Evolutionary conservation across 2,797 vertebrate species (phyloP).

Genomic region (Sebastes goodei): DNA sequence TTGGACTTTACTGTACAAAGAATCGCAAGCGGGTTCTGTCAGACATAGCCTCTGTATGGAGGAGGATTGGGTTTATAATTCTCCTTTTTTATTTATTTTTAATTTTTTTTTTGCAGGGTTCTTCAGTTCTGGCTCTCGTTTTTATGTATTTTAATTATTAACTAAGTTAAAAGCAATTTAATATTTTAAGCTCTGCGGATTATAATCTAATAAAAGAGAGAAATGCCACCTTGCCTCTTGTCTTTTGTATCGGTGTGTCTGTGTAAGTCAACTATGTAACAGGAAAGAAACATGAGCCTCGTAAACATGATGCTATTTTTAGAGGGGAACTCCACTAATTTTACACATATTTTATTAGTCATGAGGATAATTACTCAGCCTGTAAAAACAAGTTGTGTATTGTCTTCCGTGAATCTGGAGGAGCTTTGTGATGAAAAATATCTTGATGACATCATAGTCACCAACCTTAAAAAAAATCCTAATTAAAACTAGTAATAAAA

Average conservation of each 20-base stretch:
- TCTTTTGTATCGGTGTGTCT: constrained; percentile 15
- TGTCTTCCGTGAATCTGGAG: not conserved
- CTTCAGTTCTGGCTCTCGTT: constrained; percentile 87
- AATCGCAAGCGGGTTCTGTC: constrained; percentile 77
- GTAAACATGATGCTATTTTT: not conserved
- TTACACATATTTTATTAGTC: not conserved
- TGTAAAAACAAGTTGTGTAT: not conserved
- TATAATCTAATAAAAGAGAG: constrained; percentile 89
- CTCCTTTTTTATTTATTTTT: constrained; percentile 84
- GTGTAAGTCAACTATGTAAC: not conserved
- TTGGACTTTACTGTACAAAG: constrained; percentile 80
- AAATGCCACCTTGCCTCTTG: constrained; percentile 71
- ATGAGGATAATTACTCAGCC: not conserved
- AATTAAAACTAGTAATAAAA: no score
- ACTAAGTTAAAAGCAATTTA: constrained; percentile 90
- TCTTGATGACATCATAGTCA: not conserved
- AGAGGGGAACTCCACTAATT: not conserved
- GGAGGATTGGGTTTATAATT: constrained; percentile 78
- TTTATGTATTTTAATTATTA: constrained; percentile 90
- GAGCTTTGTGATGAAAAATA: not conserved
- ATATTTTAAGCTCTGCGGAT: constrained; percentile 88
- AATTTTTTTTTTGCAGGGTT: constrained; percentile 84
- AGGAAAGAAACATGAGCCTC: not conserved
- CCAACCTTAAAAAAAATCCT: no score
- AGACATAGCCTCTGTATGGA: constrained; percentile 79